phyloP scores from a whole-genome alignment of 2,113 vertebrate species.

The Piprites chloris region DNA sequence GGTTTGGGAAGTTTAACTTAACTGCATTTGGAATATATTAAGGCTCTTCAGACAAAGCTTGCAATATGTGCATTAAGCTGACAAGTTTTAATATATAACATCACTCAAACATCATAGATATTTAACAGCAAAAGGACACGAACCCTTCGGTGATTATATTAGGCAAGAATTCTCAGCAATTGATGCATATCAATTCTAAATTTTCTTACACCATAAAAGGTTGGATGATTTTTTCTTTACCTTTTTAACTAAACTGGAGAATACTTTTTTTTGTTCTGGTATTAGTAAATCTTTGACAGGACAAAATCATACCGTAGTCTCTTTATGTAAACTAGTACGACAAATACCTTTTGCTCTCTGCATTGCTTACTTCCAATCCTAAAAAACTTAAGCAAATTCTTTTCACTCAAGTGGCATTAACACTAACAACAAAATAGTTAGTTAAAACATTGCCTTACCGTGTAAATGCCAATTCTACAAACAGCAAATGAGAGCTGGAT shows the following conservation, averaged over 20 bases:
- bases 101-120: not conserved
- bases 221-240: not conserved
- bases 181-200: not conserved
- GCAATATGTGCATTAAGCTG: not conserved
- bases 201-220: not conserved
- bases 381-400: not conserved
- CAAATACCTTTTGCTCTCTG: not conserved
- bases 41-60: not conserved
- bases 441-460: constrained; percentile 77
- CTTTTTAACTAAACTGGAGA: not conserved
- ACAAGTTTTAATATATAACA: not conserved
- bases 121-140: not conserved
- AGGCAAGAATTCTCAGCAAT: not conserved
- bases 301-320: not conserved
- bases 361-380: not conserved
- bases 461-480: constrained; percentile 91
- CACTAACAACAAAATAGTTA: constrained; percentile 1
- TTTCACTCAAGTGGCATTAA: not conserved
- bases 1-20: not conserved
- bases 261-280: not conserved
- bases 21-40: not conserved
- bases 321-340: not conserved
- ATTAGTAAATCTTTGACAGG: not conserved
- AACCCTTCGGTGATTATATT: not conserved
- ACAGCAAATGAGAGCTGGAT: constrained; percentile 88